Evolutionary conservation across 2,888 invertebrate genomes (phyloP).

Genomic region (Trichogramma evanescens): DNA sequence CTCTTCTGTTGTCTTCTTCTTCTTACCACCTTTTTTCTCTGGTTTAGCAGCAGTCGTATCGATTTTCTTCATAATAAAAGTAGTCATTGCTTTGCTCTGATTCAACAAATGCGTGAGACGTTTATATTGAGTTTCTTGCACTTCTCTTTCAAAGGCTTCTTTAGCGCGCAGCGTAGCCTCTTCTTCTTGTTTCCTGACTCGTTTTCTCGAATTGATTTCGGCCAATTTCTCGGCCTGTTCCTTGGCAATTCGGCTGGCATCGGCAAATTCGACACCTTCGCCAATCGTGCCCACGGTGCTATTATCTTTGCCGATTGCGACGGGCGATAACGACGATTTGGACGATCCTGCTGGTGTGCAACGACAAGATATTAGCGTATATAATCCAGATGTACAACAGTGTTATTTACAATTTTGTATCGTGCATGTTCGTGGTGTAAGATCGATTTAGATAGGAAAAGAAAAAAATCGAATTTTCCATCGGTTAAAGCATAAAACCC

Average conservation of each 20-base stretch:
- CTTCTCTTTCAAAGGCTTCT: constrained; percentile 28
- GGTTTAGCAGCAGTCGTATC: background rate
- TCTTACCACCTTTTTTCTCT: background rate
- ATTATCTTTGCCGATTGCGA: background rate
- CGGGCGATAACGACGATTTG: background rate
- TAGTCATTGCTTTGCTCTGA: constrained; percentile 35
- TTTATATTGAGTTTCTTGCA: constrained; percentile 36
- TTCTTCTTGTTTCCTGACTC: background rate
- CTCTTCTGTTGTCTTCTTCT: background rate
- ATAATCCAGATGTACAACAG: too few species aligned
- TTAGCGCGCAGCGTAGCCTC: constrained; percentile 6
- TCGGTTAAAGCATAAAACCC: too few species aligned
- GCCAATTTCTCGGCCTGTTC: background rate
- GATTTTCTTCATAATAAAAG: constrained; percentile 31
- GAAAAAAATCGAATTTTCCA: too few species aligned
- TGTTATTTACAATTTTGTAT: too few species aligned
- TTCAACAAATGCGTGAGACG: constrained; percentile 37
- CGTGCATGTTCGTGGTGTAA: too few species aligned
- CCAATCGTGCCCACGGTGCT: constrained; percentile 2
- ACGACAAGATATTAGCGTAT: too few species aligned
- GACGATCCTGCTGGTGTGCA: too few species aligned
- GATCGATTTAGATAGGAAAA: too few species aligned
- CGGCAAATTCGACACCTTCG: constrained; percentile 11
- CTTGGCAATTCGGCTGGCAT: background rate
- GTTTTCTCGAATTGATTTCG: background rate